Base-by-base conservation (phyloP, 2,888 invertebrate species). In the Ryuthela nishihirai region DNA sequence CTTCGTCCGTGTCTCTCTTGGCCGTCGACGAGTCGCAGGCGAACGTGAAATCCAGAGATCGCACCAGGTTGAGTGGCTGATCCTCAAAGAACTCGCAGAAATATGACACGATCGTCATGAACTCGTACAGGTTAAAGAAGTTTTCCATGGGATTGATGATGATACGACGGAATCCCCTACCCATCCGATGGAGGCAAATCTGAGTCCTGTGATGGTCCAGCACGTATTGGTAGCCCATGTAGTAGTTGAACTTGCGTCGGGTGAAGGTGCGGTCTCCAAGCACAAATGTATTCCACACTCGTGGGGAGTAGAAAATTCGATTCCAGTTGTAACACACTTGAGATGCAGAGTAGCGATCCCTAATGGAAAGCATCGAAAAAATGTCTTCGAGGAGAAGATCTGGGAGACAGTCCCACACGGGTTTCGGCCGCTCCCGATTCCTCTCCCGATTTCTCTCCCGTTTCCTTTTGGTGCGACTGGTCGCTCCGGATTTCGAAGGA, bases 71-170 rank as follows among this genome's bases (percentile, higher is more conserved):
- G 5, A 58, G 34, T 2, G 26, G 24, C n/a, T n/a, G 62, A 25
- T 48, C 62, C 10, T 66, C 65, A 39, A 58, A 66, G 9, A 60
- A 53, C 25, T 63, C 62, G 20, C 46, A 41, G 69, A 83, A 87
- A 79, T 84, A 85, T 0, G 85, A 81, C n/a, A 88, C 72, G 77
- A 88, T 83, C 54, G 85, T 83, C 81, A 89, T 85, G 70, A 89
- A 89, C 71, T 88, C 88, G 71, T 85, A 88, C 36, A 89, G 78
- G 72, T 88, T 88, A 72, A 85, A 85, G 68, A 88, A 86, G 71
- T 88, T 87, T 55, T 81, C 76, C 77, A 84, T 84, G 0, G 88
- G 88, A 26, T 82, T 80, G 65, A 90, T 82, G 15, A 84, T 79
- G 25, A 89, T 74, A 9, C 79, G 79, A 54, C 82, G 79, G 67